Percentiles rank a stretch among this genome's conserved stretches.
phyloP scores from a whole-genome alignment of 2,113 vertebrate species.

The Heterotis niloticus region DNA sequence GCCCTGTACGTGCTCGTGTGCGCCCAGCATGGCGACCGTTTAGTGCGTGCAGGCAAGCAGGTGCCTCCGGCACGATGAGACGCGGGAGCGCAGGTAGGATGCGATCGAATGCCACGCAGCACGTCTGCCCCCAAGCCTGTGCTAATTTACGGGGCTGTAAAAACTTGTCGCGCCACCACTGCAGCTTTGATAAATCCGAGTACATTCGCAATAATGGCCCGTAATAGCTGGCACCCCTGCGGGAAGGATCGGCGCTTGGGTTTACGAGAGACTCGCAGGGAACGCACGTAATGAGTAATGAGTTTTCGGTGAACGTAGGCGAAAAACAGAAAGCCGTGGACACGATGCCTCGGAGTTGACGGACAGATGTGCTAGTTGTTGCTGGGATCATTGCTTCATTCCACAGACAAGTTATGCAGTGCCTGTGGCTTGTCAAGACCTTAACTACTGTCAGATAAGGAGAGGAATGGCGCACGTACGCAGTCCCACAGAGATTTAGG shows the following conservation, averaged over 20 bases:
- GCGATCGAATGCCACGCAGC: conserved; percentile 24
- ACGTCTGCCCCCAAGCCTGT: conserved; percentile 29
- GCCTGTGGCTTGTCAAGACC: too few species aligned
- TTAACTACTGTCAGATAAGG: too few species aligned
- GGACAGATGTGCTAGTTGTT: background rate
- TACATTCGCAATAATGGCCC: conserved; percentile 35
- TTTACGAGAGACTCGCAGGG: conserved; percentile 41
- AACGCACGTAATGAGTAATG: conserved; percentile 28
- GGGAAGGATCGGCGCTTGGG: conserved; percentile 37
- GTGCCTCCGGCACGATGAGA: background rate
- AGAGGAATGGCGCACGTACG: too few species aligned
- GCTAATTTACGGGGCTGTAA: conserved; percentile 44
- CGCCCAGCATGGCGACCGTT: background rate
- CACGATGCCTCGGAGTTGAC: background rate
- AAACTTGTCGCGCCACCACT: conserved; percentile 35
- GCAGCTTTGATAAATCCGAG: conserved; percentile 43
- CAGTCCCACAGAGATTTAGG: too few species aligned
- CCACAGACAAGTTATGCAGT: background rate
- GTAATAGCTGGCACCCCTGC: conserved; percentile 37
- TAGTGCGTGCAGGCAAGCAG: conserved; percentile 14
- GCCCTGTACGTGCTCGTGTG: background rate
- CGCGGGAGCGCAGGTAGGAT: conserved; percentile 1
- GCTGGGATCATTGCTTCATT: background rate
- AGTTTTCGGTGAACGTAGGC: conserved; percentile 27
- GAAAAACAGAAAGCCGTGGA: background rate